Conservation (phyloP, 2,113 vertebrate genomes). For the Ptychochromis oligacanthus region DNA sequence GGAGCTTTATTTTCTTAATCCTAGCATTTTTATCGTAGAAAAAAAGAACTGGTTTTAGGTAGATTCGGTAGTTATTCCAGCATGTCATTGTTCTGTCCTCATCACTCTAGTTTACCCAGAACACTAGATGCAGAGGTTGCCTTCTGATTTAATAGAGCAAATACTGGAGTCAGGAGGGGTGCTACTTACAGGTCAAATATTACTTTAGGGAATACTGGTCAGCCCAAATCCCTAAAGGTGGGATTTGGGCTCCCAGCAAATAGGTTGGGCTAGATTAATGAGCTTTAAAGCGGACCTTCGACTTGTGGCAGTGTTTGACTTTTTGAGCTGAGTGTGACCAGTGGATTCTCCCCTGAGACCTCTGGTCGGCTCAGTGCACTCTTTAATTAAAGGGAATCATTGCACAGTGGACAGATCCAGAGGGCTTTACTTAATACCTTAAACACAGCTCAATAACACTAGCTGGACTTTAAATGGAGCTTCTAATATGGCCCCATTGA, state of each 20-base stretch:
- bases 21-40: too few relatives aligned
- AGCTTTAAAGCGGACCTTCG: slow-evolving; percentile 69
- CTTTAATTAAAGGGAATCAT: slow-evolving; percentile 81
- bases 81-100: neutral
- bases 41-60: too few relatives aligned
- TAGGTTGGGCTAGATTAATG: slow-evolving; percentile 66
- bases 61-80: neutral
- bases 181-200: slow-evolving; percentile 37
- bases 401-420: slow-evolving; percentile 62
- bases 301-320: slow-evolving; percentile 63
- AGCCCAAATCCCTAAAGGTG: slow-evolving; percentile 56
- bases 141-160: slow-evolving; percentile 37
- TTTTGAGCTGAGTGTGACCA: slow-evolving; percentile 52
- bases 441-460: slow-evolving; percentile 67
- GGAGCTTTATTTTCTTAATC: too few relatives aligned
- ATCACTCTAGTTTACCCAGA: neutral
- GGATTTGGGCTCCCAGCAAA: slow-evolving; percentile 46
- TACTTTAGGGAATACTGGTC: slow-evolving; percentile 61
- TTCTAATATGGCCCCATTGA: slow-evolving; percentile 30
- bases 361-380: slow-evolving; percentile 60
- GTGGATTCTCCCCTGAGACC: slow-evolving; percentile 57
- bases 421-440: slow-evolving; percentile 74
- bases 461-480: slow-evolving; percentile 49
- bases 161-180: slow-evolving; percentile 13
- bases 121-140: slow-evolving; percentile 2